Conservation (phyloP, 2,113 vertebrate genomes). For the Bubalus kerabau region DNA sequence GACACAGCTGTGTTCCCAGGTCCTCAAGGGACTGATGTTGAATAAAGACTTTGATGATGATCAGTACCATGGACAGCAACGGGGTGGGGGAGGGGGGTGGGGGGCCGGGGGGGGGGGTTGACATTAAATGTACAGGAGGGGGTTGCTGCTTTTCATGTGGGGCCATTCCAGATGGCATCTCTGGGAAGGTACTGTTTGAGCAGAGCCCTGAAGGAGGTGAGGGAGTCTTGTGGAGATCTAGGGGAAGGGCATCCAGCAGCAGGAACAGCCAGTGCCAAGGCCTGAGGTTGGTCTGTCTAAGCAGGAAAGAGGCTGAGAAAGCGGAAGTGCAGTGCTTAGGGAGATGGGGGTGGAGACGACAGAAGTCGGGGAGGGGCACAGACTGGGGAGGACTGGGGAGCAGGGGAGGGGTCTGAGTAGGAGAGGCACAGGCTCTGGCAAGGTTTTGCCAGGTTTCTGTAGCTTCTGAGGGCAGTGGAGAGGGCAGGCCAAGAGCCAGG, state of each 20-base stretch:
- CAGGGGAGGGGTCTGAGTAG: neutral
- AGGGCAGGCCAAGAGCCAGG: neutral
- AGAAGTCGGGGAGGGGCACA: neutral
- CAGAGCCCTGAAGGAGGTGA: neutral
- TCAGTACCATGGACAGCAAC: neutral
- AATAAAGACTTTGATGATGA: neutral
- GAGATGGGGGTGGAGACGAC: neutral
- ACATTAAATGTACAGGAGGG: neutral
- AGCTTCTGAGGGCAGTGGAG: neutral
- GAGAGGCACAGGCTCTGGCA: neutral
- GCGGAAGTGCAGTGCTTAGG: neutral
- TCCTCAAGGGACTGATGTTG: neutral
- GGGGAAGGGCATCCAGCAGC: too few species aligned
- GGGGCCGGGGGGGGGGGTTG: accelerated
- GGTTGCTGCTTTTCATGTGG: neutral
- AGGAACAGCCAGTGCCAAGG: neutral
- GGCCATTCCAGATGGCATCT: neutral
- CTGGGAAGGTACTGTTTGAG: neutral
- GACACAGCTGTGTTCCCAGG: neutral
- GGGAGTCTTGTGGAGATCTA: neutral
- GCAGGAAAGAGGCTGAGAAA: neutral
- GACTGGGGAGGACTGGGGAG: neutral
- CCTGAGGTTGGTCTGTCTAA: neutral
- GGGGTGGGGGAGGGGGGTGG: accelerated
- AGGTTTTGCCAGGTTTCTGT: neutral